A percentile compares a stretch with the other conserved stretches of the same genome.
Evolutionary conservation across 2,888 invertebrate genomes (phyloP).

Genomic region (Cerceris ruficornis): DNA sequence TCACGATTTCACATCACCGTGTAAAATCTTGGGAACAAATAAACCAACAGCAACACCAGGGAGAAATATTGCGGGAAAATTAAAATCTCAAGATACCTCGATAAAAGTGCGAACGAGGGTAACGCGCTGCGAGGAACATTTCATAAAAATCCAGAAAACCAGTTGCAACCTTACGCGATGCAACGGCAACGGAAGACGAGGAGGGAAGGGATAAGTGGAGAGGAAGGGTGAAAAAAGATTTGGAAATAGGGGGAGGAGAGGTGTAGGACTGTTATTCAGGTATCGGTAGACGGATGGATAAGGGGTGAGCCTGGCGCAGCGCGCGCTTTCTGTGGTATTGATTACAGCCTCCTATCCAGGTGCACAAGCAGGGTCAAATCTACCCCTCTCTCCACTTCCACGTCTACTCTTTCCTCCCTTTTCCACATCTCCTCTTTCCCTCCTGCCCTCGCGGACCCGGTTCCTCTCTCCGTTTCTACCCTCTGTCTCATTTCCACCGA

Average conservation of each 20-base stretch:
- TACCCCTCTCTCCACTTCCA: conserved; percentile 61
- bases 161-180: background rate
- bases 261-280: conserved; percentile 61
- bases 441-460: conserved; percentile 4
- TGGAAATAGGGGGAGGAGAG: conserved; percentile 10
- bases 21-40: background rate
- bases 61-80: background rate
- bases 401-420: conserved; percentile 50
- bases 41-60: background rate
- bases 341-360: conserved; percentile 80
- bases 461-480: conserved; percentile 34
- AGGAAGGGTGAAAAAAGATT: conserved; percentile 13
- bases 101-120: background rate
- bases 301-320: conserved; percentile 71
- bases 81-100: background rate
- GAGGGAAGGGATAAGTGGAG: background rate
- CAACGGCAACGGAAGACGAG: background rate
- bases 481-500: conserved; percentile 45
- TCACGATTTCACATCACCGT: background rate
- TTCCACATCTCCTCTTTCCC: conserved; percentile 44
- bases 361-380: conserved; percentile 79
- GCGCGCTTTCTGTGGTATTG: conserved; percentile 78
- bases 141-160: background rate
- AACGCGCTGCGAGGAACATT: background rate
- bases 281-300: conserved; percentile 64